Conservation (phyloP, 2,888 invertebrate genomes). For the Thalpophila matura region DNA sequence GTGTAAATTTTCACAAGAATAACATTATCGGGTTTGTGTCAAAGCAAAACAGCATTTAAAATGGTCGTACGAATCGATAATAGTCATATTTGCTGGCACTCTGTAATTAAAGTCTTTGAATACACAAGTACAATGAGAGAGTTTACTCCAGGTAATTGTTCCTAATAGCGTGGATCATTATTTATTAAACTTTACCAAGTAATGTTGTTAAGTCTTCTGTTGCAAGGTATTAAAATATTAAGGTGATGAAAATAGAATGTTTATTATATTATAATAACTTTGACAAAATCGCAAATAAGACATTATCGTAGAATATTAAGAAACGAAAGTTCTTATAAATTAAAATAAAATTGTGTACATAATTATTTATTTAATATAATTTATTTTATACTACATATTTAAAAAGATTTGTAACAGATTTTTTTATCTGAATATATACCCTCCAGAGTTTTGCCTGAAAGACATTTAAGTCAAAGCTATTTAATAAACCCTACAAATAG, state of each 20-base stretch:
- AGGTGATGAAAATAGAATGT: background rate
- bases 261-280: background rate
- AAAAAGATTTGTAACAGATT: no score
- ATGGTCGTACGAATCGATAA: slow-evolving; percentile 29
- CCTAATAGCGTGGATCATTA: slow-evolving; percentile 39
- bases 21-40: background rate
- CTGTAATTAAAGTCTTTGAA: slow-evolving; percentile 53
- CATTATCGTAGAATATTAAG: no score
- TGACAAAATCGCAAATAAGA: background rate
- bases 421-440: no score
- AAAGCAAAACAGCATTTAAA: slow-evolving; percentile 43
- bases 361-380: no score
- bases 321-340: no score
- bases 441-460: no score
- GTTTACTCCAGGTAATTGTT: slow-evolving; percentile 43
- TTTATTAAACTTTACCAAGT: slow-evolving; percentile 31
- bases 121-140: slow-evolving; percentile 21
- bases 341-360: no score
- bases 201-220: slow-evolving; percentile 1
- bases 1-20: slow-evolving; percentile 29
- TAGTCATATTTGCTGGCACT: slow-evolving; percentile 30
- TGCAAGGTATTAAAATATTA: background rate
- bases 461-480: background rate
- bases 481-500: slow-evolving; percentile 5
- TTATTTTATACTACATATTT: no score